Base-by-base conservation (phyloP, 37 sponge, comb jelly and placozoan genomes). In the Agelas oroides region DNA sequence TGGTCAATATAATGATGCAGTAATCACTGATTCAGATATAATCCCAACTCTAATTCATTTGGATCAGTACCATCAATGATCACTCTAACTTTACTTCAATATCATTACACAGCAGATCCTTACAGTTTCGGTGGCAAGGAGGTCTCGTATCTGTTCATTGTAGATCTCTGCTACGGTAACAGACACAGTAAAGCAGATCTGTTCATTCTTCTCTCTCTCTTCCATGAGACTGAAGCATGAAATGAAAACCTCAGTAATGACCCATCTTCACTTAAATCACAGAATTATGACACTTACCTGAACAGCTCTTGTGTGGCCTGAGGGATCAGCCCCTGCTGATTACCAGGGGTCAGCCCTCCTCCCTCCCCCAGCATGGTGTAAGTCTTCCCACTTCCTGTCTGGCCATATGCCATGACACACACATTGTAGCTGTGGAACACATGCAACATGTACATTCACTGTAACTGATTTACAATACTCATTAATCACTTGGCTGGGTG, bases 391-490 rank as follows among this genome's bases (percentile, higher is more conserved):
- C 81, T 77, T 2, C 92, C 92, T 15, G 92, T 92, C 67, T 92
- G 92, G 21, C 92, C 92, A 62, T 92, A 92, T 12, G 92, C 92
- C 92, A 92, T 87, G 65, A 92, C 59, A 60, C 92, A 92, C 6
- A 87, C 92, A 59, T 92, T 87, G 84, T 92, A 92, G 52, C 89
- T 88, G 60, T n/a, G 1, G 6, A 24, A n/a, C n/a, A n/a, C n/a
- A n/a, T n/a, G n/a, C n/a, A n/a, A n/a, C n/a, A n/a, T n/a, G n/a
- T n/a, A n/a, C n/a, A 24, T 3, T 8, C 13, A 70, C 33, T 23
- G 71, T 32, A 14, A 31, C 34, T 70, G 11, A 31, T 25, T 3
- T 11, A 41, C 56, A 46, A 23, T 23, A 41, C 18, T n/a, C 55
- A 46, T 53, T 24, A 12, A 70, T n/a, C n/a, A n/a, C n/a, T n/a